Conservation (phyloP, 2,797 vertebrate genomes). For the Fistularia tabacaria region DNA sequence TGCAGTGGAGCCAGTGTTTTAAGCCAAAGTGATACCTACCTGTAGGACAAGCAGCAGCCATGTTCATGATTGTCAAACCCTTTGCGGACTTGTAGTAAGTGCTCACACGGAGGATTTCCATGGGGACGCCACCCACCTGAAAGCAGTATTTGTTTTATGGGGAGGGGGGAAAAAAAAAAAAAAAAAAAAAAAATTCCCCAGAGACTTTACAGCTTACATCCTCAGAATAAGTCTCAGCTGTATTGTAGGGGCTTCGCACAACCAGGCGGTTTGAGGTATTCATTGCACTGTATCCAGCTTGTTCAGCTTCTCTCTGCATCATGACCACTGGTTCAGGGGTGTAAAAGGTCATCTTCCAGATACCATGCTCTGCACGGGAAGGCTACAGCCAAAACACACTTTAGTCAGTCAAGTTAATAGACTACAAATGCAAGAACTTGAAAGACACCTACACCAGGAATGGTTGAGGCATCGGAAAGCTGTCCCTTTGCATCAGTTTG, state of each 20-base stretch:
- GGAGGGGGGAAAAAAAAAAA: too few relatives aligned
- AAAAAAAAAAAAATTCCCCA: rapidly evolving
- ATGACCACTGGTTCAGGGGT: constrained; percentile 68
- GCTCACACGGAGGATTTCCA: constrained; percentile 76
- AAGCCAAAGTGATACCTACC: constrained; percentile 43
- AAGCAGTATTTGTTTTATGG: rapidly evolving
- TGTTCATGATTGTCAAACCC: constrained; percentile 73
- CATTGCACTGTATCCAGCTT: constrained; percentile 74
- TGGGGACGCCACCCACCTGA: constrained; percentile 76
- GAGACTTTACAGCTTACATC: constrained; percentile 42
- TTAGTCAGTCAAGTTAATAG: neutral
- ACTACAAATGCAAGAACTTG: neutral
- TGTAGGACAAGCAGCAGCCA: constrained; percentile 75
- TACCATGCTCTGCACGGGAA: constrained; percentile 28
- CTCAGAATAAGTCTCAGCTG: constrained; percentile 65
- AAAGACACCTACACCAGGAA: constrained; percentile 34
- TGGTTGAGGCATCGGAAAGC: rapidly evolving
- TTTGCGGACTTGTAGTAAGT: constrained; percentile 64
- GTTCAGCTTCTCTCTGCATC: constrained; percentile 67
- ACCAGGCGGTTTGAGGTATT: constrained; percentile 70
- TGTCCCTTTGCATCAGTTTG: constrained; percentile 8
- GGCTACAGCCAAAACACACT: constrained; percentile 25
- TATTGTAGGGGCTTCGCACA: constrained; percentile 72
- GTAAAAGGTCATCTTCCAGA: constrained; percentile 82
- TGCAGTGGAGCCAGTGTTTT: neutral